Evolutionary conservation across 1,140 invertebrate species (phyloP), one percentile per base, ranked within the genome.

Genomic region (Meloidogyne floridensis): DNA sequence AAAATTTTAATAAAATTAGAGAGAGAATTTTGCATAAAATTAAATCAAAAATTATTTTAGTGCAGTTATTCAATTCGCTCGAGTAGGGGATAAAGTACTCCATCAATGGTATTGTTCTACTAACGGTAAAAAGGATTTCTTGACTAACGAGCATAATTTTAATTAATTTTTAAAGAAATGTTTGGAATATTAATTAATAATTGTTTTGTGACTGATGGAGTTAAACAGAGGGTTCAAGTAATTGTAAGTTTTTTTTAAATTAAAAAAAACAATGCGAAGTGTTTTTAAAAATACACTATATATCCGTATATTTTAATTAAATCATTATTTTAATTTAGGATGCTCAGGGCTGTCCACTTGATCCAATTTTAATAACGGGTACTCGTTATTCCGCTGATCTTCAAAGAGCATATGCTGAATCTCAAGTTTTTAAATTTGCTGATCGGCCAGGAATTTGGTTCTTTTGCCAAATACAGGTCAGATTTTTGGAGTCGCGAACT

Each of bases 71-170:
- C 88, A 90, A 77, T 89, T 89, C 76, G 87, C 88, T 11, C 80
- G 86, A 75, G 84, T 89, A 20, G 88, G 88, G 32, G 88, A 89
- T 56, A 86, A 82, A 76, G 87, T 89, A 42, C 77, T 89, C 10
- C 87, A 88, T 81, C 88, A 89, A 77, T 89, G 88, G 88, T 87
- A 89, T 72, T 89, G 88, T 72, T 88, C 72, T 74, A 87, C 90
- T 11, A 83, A 86, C 11, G 20, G 18, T 53, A 3, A 7, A 18
- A 13, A n/a, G 32, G 7, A 72, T 7, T 51, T 56, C 13, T 18
- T 32, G 13, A 32, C 7, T 9, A 15, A 4, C 10, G 2, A 42
- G 13, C 20, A 80, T 7, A 18, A 20, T 7, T 80, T 11, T 47
- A 8, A 11, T n/a, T 20, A 20, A 51, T 3, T 72, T 83, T 78